These are phyloP conservation scores for Hyles euphorbiae DNA, from an alignment of 1,140 invertebrate genomes.

Conservation along the genomic window DNA sequence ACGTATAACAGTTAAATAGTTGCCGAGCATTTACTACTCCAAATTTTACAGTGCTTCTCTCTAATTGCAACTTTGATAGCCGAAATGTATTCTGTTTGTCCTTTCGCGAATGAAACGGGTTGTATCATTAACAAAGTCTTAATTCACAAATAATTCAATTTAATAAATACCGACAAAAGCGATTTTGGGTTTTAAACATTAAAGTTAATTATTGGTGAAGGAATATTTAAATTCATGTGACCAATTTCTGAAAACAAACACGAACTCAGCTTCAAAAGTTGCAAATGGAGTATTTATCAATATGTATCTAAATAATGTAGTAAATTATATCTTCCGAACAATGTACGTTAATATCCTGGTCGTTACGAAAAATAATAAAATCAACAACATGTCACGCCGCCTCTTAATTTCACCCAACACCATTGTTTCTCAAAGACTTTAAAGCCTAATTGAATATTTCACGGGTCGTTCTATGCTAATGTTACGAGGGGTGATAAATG, in stretches of 20 bases:
- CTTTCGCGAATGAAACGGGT: not conserved
- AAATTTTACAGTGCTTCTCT: constrained; percentile 25
- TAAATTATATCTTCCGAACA: constrained; percentile 40
- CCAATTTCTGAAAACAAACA: not conserved
- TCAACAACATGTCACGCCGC: constrained; percentile 33
- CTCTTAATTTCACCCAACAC: constrained; percentile 26
- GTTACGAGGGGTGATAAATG: constrained; percentile 28
- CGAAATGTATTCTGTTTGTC: not conserved
- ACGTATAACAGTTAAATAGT: constrained; percentile 19
- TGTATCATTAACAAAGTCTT: not conserved
- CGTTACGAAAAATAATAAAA: constrained; percentile 59
- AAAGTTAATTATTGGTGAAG: no score
- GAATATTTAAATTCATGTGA: constrained; percentile 12
- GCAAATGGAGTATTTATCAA: constrained; percentile 28
- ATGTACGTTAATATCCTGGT: constrained; percentile 51
- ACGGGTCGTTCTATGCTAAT: constrained; percentile 26
- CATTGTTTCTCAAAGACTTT: constrained; percentile 20
- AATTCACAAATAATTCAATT: no score
- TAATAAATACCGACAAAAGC: no score
- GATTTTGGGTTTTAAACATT: no score
- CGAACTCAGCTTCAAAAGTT: constrained; percentile 15
- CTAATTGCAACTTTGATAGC: constrained; percentile 28
- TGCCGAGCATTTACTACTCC: constrained; percentile 22
- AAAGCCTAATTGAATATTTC: constrained; percentile 32
- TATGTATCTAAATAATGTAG: constrained; percentile 42